These are phyloP conservation scores for Pontoporia blainvillei DNA, from an alignment of 2,113 vertebrate species.

Conservation along the genomic window DNA sequence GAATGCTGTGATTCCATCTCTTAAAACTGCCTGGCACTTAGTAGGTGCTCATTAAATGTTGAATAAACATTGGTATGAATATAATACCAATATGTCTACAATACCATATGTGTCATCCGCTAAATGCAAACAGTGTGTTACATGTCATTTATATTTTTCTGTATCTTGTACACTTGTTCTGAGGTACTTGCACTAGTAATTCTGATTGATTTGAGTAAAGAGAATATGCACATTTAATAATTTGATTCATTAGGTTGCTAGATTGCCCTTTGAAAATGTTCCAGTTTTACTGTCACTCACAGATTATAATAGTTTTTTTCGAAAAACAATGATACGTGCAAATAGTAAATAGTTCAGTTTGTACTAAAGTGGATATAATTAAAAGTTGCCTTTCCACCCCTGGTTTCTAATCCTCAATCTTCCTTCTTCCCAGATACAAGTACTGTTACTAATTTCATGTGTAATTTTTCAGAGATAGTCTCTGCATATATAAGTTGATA, in stretches of 20 bases:
- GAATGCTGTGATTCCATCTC: not conserved
- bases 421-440: not conserved
- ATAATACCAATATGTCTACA: not conserved
- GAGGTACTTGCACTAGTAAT: not conserved
- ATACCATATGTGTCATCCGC: not conserved
- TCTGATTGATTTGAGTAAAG: not conserved
- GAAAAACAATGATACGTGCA: not conserved
- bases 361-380: not conserved
- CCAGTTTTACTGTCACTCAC: not conserved
- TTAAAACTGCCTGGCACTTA: not conserved
- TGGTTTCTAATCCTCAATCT: not conserved
- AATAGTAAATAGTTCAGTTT: not conserved
- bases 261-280: not conserved
- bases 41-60: not conserved
- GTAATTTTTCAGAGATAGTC: not conserved
- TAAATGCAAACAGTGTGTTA: not conserved
- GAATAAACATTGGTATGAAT: not conserved
- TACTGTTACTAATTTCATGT: not conserved
- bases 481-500: not conserved
- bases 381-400: not conserved
- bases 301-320: not conserved
- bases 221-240: not conserved
- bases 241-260: not conserved
- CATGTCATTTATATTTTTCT: not conserved
- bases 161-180: not conserved